These are phyloP conservation scores for Macrotrachela quadricornifera DNA, from an alignment of 1,140 invertebrate genomes.

Conservation along the genomic window DNA sequence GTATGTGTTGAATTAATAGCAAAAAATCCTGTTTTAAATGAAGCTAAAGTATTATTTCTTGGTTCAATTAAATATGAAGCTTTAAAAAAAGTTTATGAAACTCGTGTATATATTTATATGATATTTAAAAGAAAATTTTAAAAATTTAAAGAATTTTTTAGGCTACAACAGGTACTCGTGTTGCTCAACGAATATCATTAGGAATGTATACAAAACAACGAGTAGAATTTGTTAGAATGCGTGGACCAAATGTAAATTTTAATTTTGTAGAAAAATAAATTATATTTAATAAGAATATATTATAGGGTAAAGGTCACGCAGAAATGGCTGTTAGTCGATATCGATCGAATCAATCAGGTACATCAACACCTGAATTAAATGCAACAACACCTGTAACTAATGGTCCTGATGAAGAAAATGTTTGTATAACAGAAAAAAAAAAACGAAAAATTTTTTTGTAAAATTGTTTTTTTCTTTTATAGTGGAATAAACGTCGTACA, in stretches of 20 bases:
- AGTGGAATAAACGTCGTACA: too few relatives aligned
- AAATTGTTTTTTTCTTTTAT: too few relatives aligned
- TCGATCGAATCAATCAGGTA: too few relatives aligned
- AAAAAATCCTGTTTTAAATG: slow-evolving; percentile 40
- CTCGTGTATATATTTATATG: slow-evolving; percentile 45
- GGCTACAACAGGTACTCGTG: slow-evolving; percentile 74
- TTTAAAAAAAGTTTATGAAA: slow-evolving; percentile 82
- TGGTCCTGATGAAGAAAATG: too few relatives aligned
- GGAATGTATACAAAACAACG: slow-evolving; percentile 51
- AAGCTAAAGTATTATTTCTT: slow-evolving; percentile 66
- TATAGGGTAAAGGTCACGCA: slow-evolving; percentile 70
- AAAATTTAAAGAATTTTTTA: slow-evolving; percentile 34
- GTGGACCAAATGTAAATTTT: slow-evolving; percentile 46
- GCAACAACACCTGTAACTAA: too few relatives aligned
- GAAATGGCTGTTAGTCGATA: slow-evolving; percentile 63
- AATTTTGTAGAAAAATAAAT: background rate
- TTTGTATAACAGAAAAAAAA: too few relatives aligned
- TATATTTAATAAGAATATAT: background rate
- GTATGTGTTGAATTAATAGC: slow-evolving; percentile 90
- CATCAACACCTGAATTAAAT: too few relatives aligned
- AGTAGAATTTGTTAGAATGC: slow-evolving; percentile 90
- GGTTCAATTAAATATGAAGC: slow-evolving; percentile 91
- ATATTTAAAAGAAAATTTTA: background rate
- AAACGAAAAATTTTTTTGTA: too few relatives aligned
- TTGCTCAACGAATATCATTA: slow-evolving; percentile 88